These are phyloP conservation scores for Numida meleagris DNA, from an alignment of 2,113 vertebrate genomes.

Conservation along the genomic window DNA sequence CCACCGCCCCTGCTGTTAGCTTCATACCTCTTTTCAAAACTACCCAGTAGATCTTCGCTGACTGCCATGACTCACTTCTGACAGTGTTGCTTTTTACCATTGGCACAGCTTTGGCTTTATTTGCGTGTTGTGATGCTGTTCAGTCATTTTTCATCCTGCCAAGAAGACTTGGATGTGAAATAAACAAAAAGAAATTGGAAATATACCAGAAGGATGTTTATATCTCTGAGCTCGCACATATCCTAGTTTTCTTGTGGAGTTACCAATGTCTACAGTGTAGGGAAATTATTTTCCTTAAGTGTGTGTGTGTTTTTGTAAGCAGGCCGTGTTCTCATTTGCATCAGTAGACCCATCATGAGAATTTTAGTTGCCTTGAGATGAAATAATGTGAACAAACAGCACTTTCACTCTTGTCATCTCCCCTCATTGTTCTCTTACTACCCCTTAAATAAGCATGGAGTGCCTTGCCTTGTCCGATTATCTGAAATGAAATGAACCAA, in stretches of 20 bases:
- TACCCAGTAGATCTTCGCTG: background rate
- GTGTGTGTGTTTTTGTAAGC: background rate
- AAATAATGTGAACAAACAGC: background rate
- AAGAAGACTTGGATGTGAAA: background rate
- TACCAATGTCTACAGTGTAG: background rate
- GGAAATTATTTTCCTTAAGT: background rate
- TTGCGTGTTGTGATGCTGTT: background rate
- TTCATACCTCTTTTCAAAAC: background rate
- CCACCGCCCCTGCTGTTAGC: background rate
- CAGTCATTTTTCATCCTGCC: background rate
- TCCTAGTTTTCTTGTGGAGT: background rate
- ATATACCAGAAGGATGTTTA: background rate
- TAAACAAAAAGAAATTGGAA: background rate
- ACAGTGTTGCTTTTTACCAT: background rate
- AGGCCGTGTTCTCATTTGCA: fast-evolving
- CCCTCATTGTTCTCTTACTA: fast-evolving
- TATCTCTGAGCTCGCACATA: background rate
- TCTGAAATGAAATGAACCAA: too few relatives aligned
- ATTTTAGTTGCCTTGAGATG: background rate
- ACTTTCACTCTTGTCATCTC: background rate
- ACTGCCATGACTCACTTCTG: background rate
- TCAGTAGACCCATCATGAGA: background rate
- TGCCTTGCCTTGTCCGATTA: background rate
- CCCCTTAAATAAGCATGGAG: background rate
- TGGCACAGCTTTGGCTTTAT: background rate